Evolutionary conservation across 2,888 invertebrate genomes (phyloP).

Genomic region (Andrena hattorfiana): DNA sequence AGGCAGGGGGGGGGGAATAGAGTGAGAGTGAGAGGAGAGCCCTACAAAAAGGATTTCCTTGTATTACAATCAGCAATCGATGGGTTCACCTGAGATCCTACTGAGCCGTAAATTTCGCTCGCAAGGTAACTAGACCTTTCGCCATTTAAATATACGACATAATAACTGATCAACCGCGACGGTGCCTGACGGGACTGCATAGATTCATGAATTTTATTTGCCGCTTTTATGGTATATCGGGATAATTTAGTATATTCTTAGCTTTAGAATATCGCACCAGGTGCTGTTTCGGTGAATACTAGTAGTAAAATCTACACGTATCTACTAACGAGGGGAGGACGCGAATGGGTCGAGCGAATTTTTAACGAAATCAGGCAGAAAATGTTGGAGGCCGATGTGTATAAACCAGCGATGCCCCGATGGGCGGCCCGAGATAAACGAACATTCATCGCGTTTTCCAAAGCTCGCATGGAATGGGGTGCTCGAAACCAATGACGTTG

Average conservation of each 20-base stretch:
- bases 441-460: too few relatives aligned
- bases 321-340: neutral
- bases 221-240: neutral
- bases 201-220: slow-evolving; percentile 9
- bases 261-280: neutral
- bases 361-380: too few relatives aligned
- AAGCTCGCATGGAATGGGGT: too few relatives aligned
- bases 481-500: too few relatives aligned
- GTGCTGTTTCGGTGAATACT: neutral
- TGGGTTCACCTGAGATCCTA: slow-evolving; percentile 6
- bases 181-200: neutral
- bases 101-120: slow-evolving; percentile 20
- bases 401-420: too few relatives aligned
- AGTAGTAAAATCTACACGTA: slow-evolving; percentile 6
- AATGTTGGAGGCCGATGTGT: too few relatives aligned
- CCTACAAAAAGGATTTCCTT: neutral
- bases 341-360: too few relatives aligned
- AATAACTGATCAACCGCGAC: slow-evolving; percentile 23
- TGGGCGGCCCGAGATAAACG: too few relatives aligned
- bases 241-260: slow-evolving; percentile 1
- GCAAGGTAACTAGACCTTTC: slow-evolving; percentile 26
- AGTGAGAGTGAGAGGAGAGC: neutral
- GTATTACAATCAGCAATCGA: slow-evolving; percentile 35
- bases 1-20: neutral
- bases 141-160: neutral